Conservation (phyloP, 1,140 invertebrate species). For the Euwallacea fornicatus region DNA sequence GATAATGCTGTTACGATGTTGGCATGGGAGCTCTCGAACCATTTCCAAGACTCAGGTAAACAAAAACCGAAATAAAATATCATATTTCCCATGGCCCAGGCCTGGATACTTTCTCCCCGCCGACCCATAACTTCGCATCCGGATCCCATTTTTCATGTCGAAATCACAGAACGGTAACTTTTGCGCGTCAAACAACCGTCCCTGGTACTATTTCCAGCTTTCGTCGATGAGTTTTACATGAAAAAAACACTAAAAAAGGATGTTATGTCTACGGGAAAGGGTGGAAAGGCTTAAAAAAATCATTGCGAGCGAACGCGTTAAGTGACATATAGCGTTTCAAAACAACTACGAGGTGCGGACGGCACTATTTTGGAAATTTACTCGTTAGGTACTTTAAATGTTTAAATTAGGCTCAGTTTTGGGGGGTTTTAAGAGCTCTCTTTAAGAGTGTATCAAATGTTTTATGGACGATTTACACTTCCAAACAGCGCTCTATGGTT, state of each 20-base stretch:
- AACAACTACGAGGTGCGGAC: neutral
- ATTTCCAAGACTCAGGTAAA: conserved; percentile 4
- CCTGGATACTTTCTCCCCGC: too few relatives aligned
- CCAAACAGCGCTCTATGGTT: too few relatives aligned
- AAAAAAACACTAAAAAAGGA: conserved; percentile 23
- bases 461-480: too few relatives aligned
- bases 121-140: neutral
- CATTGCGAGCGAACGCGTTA: neutral
- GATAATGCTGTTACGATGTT: neutral
- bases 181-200: conserved; percentile 14
- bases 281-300: neutral
- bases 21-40: neutral
- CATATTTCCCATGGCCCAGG: too few relatives aligned
- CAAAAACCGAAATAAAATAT: neutral
- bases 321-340: conserved; percentile 13
- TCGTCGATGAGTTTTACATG: conserved; percentile 1
- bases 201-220: conserved; percentile 5
- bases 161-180: conserved; percentile 10
- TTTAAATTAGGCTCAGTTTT: too few relatives aligned
- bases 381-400: too few relatives aligned
- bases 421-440: too few relatives aligned
- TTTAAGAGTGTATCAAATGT: too few relatives aligned
- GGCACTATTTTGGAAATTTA: too few relatives aligned
- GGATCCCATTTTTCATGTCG: conserved; percentile 12
- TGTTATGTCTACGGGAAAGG: conserved; percentile 13